These are phyloP conservation scores for Drosophila pruinosa DNA, from an alignment of 1,140 invertebrate species.

Conservation along the genomic window DNA sequence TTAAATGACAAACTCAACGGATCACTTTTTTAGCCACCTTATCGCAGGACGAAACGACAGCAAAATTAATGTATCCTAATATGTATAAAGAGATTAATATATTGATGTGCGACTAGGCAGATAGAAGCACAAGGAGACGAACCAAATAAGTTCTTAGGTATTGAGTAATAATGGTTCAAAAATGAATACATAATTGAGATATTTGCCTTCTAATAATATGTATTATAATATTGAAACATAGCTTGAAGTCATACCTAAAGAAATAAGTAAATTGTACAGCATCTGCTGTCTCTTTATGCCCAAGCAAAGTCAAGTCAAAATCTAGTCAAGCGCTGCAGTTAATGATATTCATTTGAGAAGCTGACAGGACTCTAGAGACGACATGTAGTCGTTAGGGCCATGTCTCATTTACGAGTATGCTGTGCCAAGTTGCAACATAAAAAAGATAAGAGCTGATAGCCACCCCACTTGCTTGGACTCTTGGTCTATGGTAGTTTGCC, in stretches of 20 bases:
- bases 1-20: conserved; percentile 73
- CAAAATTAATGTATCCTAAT: conserved; percentile 38
- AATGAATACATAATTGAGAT: too few species aligned
- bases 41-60: not conserved
- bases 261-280: not conserved
- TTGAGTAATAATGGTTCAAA: too few species aligned
- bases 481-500: conserved; percentile 22
- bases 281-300: not conserved
- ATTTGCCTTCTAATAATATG: too few species aligned
- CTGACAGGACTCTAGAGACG: not conserved
- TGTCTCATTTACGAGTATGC: conserved; percentile 26
- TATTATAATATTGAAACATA: too few species aligned
- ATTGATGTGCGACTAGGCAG: not conserved
- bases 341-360: not conserved
- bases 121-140: not conserved
- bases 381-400: not conserved
- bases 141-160: too few species aligned
- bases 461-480: not conserved
- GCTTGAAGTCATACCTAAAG: too few species aligned
- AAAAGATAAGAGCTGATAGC: conserved; percentile 59
- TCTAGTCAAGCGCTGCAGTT: not conserved
- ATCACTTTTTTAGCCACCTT: conserved; percentile 35
- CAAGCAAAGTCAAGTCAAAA: not conserved
- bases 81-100: conserved; percentile 19
- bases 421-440: conserved; percentile 63